A percentile compares a stretch with the other conserved stretches of the same genome.
Conservation (phyloP, 1,140 invertebrate genomes). For the Fragariocoptes setiger region DNA sequence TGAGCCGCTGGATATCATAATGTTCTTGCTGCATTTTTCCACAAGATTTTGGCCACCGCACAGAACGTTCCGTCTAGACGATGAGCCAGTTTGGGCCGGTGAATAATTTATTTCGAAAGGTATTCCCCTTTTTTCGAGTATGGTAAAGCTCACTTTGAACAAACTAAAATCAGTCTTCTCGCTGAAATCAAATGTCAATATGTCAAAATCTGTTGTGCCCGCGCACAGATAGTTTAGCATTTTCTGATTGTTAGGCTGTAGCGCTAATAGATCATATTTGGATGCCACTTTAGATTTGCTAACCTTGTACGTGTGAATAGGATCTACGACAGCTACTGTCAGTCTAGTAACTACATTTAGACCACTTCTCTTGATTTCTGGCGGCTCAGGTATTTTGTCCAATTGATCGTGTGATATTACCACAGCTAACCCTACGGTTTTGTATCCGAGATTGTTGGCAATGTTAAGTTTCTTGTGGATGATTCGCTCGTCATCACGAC, state of each 20-base stretch:
- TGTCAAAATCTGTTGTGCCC: neutral
- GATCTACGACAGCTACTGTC: neutral
- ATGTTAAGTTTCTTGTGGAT: neutral
- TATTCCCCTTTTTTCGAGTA: neutral
- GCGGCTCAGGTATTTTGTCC: neutral
- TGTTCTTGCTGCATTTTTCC: neutral
- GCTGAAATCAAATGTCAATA: neutral
- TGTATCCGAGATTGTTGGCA: neutral
- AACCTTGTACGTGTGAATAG: neutral
- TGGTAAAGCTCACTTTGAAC: neutral
- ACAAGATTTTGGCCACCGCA: neutral
- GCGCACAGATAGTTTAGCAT: neutral
- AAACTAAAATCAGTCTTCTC: neutral
- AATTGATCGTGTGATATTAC: neutral
- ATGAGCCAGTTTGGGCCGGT: neutral
- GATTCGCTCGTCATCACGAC: neutral
- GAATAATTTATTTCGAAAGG: neutral
- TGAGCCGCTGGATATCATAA: neutral
- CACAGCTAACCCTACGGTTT: neutral
- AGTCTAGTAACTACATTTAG: neutral
- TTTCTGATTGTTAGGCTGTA: neutral
- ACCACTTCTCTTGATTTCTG: neutral
- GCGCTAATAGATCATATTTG: neutral
- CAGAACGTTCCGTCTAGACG: neutral
- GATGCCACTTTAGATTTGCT: neutral